Conservation (phyloP, 2,113 vertebrate genomes). For the Barbus barbus region DNA sequence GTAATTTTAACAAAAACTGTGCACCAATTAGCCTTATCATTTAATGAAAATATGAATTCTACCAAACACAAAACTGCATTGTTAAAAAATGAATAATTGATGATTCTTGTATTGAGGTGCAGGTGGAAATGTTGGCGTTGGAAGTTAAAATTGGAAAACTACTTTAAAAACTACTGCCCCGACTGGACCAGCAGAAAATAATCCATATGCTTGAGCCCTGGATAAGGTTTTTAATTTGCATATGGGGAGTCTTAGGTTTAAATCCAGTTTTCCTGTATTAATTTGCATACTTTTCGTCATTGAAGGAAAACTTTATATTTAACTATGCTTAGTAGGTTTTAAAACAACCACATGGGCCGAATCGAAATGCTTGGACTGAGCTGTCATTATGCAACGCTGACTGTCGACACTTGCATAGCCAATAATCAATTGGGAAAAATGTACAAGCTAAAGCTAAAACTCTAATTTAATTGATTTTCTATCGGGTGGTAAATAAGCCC, state of each 20-base stretch:
- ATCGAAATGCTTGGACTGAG: not conserved
- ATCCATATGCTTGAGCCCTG: not conserved
- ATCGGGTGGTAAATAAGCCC: not conserved
- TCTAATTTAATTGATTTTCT: slow-evolving; percentile 13
- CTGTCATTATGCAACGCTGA: not conserved
- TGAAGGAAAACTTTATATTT: not conserved
- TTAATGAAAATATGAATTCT: not conserved
- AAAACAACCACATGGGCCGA: not conserved
- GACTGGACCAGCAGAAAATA: not conserved
- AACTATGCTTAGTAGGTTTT: not conserved
- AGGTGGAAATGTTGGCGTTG: not conserved
- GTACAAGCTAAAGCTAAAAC: slow-evolving; percentile 11
- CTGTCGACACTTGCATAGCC: not conserved
- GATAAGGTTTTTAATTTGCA: not conserved
- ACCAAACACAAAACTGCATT: not conserved
- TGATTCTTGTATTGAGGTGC: not conserved
- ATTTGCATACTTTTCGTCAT: not conserved
- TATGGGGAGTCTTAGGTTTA: not conserved
- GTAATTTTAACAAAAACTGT: not conserved
- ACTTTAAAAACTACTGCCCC: not conserved
- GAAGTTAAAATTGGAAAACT: not conserved
- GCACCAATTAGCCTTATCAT: not conserved
- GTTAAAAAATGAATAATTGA: not conserved
- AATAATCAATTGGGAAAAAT: slow-evolving; percentile 21
- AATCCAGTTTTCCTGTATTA: not conserved